Percentiles rank a stretch among this genome's conserved stretches.
phyloP scores from a whole-genome alignment of 2,113 vertebrate genomes.

The Cnemophilus loriae region DNA sequence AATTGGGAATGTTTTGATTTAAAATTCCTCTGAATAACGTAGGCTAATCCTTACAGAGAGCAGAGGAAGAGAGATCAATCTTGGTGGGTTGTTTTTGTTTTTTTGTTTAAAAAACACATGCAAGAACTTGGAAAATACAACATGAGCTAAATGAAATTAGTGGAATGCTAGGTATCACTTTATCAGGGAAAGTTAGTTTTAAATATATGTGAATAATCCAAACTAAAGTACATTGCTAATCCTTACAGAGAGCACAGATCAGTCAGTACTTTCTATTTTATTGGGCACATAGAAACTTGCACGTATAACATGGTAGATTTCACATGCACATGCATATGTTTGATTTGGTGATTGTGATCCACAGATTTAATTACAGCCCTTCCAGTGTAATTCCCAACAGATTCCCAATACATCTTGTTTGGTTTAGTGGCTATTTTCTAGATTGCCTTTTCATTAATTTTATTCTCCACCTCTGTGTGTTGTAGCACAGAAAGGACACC shows the following conservation, averaged over 20 bases:
- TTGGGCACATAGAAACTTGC: not conserved
- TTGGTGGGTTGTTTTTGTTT: not conserved
- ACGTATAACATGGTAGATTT: conserved; percentile 27
- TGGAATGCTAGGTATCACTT: not conserved
- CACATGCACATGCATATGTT: conserved; percentile 49
- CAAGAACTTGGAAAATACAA: conserved; percentile 50
- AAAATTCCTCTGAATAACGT: conserved; percentile 5
- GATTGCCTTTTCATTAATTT: conserved; percentile 42
- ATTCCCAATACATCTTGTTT: conserved; percentile 53
- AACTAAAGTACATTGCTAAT: not conserved
- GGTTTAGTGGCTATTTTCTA: conserved; percentile 46
- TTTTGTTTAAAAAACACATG: conserved; percentile 9
- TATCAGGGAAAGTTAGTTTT: not conserved
- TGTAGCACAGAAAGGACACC: conserved; percentile 45
- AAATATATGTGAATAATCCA: not conserved
- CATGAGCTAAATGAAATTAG: not conserved
- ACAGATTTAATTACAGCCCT: conserved; percentile 33
- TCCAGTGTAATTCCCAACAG: conserved; percentile 44
- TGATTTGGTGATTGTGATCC: conserved; percentile 45
- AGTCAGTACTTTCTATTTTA: not conserved
- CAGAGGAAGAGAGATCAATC: conserved; percentile 13
- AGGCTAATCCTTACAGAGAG: conserved; percentile 2
- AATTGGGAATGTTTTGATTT: not conserved
- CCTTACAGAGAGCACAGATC: not conserved
- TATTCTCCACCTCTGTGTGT: conserved; percentile 37